phyloP scores from a whole-genome alignment of 1,140 invertebrate genomes.

The Rhynchophorus ferrugineus region DNA sequence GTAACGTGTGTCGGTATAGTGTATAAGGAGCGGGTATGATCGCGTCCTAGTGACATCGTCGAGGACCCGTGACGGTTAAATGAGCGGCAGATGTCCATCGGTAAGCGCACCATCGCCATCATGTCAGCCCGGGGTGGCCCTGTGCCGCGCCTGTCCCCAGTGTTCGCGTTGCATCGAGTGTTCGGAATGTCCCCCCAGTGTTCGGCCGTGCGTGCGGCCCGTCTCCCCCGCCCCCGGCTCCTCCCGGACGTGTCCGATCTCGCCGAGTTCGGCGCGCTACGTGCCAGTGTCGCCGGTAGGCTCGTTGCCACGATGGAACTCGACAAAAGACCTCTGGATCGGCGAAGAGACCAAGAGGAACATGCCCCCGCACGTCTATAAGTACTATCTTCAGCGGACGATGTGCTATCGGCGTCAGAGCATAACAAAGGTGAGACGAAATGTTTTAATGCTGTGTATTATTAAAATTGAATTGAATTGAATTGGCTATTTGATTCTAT shows the following conservation, averaged over 20 bases:
- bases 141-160: constrained; percentile 14
- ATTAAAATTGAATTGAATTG: too few relatives aligned
- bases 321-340: constrained; percentile 49
- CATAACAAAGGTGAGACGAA: constrained; percentile 47
- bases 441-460: too few relatives aligned
- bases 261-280: constrained; percentile 5
- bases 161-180: constrained; percentile 15
- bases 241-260: constrained; percentile 26
- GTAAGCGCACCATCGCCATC: constrained; percentile 13
- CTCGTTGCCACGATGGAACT: constrained; percentile 18
- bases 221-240: constrained; percentile 34
- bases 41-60: too few relatives aligned
- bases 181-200: constrained; percentile 31
- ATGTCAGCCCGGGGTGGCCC: constrained; percentile 14
- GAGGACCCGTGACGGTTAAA: constrained; percentile 14
- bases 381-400: constrained; percentile 55
- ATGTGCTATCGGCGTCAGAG: constrained; percentile 48
- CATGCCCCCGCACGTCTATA: constrained; percentile 58
- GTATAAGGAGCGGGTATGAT: too few relatives aligned
- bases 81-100: constrained; percentile 19
- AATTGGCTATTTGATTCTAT: too few relatives aligned
- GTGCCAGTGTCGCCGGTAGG: constrained; percentile 30
- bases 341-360: constrained; percentile 57
- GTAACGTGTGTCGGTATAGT: too few relatives aligned
- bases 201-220: constrained; percentile 10